Base-by-base conservation (phyloP, 2,113 vertebrate species). In the Lasiurus borealis region DNA sequence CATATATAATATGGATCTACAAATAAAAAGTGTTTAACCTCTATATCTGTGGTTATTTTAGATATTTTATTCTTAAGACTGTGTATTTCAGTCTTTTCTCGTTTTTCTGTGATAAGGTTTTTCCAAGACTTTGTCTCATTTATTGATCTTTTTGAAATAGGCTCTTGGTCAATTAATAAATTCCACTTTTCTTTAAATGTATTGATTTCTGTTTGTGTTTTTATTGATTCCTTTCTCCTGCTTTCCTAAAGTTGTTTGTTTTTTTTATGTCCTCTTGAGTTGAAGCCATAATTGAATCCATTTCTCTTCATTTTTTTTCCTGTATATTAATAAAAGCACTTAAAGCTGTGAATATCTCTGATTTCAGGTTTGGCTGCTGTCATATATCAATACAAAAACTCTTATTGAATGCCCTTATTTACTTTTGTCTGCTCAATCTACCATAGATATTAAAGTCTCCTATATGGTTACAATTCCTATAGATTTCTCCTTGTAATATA, bases 181-280 rank as follows among this genome's bases (percentile, higher is more conserved):
- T 86, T 88, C 66, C 36, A 93, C 85, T 82, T 68, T 95, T 96
- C 80, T 92, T 95, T 87, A 93, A 89, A 84, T 85, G 81, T 72
- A 97, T 96, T 95, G 77, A 94, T 97, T 93, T 96, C 81, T 96
- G 68, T 62, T 95, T 95, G 83, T 95, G 92, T 92, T 95, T 95
- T 95, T 92, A 97, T 97, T 89, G 88, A 95, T 95, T 95, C 23
- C 27, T 93, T 94, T 87, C 73, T 72, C 76, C 59, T 76, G 19
- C 52, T 88, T 94, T 95, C 78, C 85, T 93, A 92, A 95, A 91
- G 52, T 95, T 95, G 59, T 86, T 73, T 92, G 90, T 87, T 29
- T 64, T 13, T 91, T 96, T 85, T 84, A 93, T 95, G 91, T 81
- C 13, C 5, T 88, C 84, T 94, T 92, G 88, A 97, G 82, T 95